A percentile compares a stretch with the other conserved stretches of the same genome.
Conservation (phyloP, 2,888 invertebrate species). For the Phragmatobia fuliginosa region DNA sequence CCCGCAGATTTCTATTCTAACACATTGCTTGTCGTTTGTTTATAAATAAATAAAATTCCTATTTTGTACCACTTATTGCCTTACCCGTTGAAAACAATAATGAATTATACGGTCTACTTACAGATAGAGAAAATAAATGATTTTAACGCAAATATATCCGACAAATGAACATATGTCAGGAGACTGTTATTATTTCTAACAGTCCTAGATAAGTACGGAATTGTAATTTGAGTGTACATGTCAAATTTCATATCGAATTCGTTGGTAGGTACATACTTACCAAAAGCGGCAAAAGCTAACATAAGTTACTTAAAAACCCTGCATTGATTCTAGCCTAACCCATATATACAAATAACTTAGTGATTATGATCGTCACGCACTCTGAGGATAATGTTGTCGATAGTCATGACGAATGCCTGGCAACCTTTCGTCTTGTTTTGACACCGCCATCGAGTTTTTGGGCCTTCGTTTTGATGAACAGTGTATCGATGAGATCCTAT, state of each 20-base stretch:
- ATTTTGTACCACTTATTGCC: neutral
- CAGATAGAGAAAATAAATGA: neutral
- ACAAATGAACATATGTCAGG: neutral
- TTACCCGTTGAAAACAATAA: neutral
- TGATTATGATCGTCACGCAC: conserved; percentile 65
- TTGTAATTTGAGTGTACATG: neutral
- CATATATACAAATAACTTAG: neutral
- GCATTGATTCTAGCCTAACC: neutral
- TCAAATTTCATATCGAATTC: too few relatives aligned
- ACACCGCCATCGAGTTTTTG: conserved; percentile 70
- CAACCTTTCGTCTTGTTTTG: conserved; percentile 65
- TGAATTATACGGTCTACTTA: neutral
- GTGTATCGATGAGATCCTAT: conserved; percentile 67
- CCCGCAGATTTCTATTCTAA: too few relatives aligned
- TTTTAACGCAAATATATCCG: neutral
- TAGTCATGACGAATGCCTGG: conserved; percentile 68
- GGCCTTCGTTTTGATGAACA: conserved; percentile 75
- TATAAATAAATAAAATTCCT: neutral
- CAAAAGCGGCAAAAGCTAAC: neutral
- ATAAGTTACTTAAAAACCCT: conserved; percentile 4
- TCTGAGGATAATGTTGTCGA: conserved; percentile 59
- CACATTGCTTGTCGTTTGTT: neutral
- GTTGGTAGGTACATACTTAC: neutral
- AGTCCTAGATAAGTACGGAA: neutral
- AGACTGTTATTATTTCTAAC: neutral